These are phyloP conservation scores for Ischnus inquisitorius DNA, from an alignment of 2,888 invertebrate genomes.

Conservation along the genomic window DNA sequence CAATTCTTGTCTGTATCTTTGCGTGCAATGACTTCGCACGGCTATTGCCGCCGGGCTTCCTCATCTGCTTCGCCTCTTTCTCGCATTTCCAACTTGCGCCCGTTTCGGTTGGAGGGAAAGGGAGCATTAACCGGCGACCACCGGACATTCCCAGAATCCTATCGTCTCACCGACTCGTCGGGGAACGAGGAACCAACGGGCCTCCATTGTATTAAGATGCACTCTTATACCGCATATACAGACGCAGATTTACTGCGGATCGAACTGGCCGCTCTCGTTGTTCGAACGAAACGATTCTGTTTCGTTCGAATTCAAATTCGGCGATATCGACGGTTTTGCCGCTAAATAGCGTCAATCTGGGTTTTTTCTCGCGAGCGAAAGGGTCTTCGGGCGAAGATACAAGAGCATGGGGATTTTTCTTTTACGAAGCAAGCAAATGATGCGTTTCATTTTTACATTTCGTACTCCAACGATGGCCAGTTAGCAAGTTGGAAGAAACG, in stretches of 20 bases:
- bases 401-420: no score
- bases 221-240: slow-evolving; percentile 43
- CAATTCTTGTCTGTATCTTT: slow-evolving; percentile 33
- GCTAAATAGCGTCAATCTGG: no score
- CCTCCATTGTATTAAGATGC: slow-evolving; percentile 66
- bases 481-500: no score
- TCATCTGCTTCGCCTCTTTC: slow-evolving; percentile 9
- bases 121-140: slow-evolving; percentile 61
- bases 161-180: slow-evolving; percentile 65
- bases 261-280: slow-evolving; percentile 45
- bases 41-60: slow-evolving; percentile 10
- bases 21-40: slow-evolving; percentile 19
- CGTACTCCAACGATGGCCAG: no score
- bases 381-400: no score
- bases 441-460: no score
- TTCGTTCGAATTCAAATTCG: no score
- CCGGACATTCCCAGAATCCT: slow-evolving; percentile 71
- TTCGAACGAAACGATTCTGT: no score
- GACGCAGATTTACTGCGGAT: slow-evolving; percentile 67
- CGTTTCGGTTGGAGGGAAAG: slow-evolving; percentile 18
- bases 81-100: not conserved
- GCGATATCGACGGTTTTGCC: no score
- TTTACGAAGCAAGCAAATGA: no score
- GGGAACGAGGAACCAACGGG: slow-evolving; percentile 43
- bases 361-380: no score